Evolutionary conservation across 2,113 vertebrate species (phyloP).

Genomic region (Periophthalmodon schlosseri): DNA sequence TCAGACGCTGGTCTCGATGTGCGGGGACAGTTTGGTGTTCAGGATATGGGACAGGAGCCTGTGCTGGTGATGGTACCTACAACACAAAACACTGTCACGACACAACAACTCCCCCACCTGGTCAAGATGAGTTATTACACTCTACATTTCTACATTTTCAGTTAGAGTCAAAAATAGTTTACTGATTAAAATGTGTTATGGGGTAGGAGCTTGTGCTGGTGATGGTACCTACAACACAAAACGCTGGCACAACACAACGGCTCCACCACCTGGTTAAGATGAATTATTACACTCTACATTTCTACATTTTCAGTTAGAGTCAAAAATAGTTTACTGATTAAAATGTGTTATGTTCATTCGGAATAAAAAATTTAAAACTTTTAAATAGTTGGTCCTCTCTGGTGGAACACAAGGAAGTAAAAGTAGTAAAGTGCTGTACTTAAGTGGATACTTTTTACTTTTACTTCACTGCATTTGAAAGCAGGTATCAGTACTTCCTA

Average conservation of each 20-base stretch:
- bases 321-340: too few relatives aligned
- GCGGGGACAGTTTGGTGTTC: slow-evolving; percentile 64
- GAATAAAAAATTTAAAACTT: too few relatives aligned
- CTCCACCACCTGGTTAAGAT: slow-evolving; percentile 23
- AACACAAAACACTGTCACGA: not conserved
- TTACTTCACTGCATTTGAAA: too few relatives aligned
- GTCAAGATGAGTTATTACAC: slow-evolving; percentile 21
- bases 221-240: slow-evolving; percentile 74
- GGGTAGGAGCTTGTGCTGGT: slow-evolving; percentile 76
- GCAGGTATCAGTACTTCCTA: too few relatives aligned
- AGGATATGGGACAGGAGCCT: slow-evolving; percentile 75
- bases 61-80: slow-evolving; percentile 82
- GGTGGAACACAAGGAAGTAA: too few relatives aligned
- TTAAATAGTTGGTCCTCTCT: too few relatives aligned
- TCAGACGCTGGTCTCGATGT: slow-evolving; percentile 85
- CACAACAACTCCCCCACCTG: slow-evolving; percentile 32
- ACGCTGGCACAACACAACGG: not conserved
- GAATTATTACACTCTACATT: slow-evolving; percentile 23
- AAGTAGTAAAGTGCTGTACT: too few relatives aligned
- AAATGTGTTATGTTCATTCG: too few relatives aligned
- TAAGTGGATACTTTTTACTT: too few relatives aligned
- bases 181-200: slow-evolving; percentile 23
- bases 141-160: too few relatives aligned
- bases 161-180: too few relatives aligned
- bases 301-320: too few relatives aligned